Evolutionary conservation across 2,888 invertebrate species (phyloP).

Genomic region (Ptilodon capucinus): DNA sequence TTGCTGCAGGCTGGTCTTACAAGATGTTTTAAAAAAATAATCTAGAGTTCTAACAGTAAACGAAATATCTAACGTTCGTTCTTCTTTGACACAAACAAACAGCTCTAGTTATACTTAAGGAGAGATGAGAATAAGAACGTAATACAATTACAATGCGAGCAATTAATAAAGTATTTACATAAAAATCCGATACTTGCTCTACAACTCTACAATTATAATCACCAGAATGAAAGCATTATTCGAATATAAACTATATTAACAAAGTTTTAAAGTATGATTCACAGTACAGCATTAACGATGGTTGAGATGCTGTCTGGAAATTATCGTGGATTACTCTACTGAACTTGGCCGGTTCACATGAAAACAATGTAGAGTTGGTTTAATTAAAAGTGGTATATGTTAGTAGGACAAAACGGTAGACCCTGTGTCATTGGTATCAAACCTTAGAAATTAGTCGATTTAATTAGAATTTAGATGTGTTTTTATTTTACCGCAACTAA

Average conservation of each 20-base stretch:
- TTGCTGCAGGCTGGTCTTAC: no score
- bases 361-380: constrained; percentile 19
- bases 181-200: background rate
- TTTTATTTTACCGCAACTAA: no score
- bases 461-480: no score
- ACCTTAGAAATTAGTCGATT: no score
- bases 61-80: no score
- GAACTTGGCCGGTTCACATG: constrained; percentile 20
- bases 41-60: no score
- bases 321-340: constrained; percentile 6
- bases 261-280: background rate
- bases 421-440: no score
- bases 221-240: background rate
- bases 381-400: constrained; percentile 11
- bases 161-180: background rate
- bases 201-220: background rate
- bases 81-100: no score
- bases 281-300: background rate
- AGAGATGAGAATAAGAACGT: background rate
- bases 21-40: no score
- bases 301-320: no score
- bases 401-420: background rate
- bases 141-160: background rate
- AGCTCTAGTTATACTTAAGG: no score
- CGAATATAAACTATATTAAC: background rate